Base-by-base conservation (phyloP, 2,888 invertebrate genomes). In the Pristionchus entomophagus region DNA sequence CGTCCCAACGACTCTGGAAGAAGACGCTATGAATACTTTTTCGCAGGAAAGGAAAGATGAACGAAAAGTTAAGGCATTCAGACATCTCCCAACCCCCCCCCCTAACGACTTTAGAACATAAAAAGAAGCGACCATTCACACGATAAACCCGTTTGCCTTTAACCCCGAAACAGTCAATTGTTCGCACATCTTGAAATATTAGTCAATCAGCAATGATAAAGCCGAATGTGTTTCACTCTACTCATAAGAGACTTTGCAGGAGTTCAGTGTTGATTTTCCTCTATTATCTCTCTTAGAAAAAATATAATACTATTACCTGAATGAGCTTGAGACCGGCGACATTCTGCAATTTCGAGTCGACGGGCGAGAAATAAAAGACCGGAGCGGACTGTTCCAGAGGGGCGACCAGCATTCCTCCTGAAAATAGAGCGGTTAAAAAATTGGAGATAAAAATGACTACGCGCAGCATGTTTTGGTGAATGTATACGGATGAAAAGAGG, bases 1-100 rank as follows among this genome's bases (percentile, higher is more conserved):
- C 41, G n/a, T 83, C 83, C 83, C 83, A 83, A 12, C 83, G 83
- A 62, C 62, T 83, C 83, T 83, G 62, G 22, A 12, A 41, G 32
- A 8, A 10, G 14, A n/a, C n/a, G n/a, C n/a, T n/a, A n/a, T n/a
- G n/a, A n/a, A n/a, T 83, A n/a, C 22, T 80, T 5, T 35, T 17
- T 59, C 8, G 8, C 5, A 14, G 6, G 8, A 59, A 26, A 59
- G 19, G 8, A 59, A 59, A 26, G n/a, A 26, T 45, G 45, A 45
- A 10, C 6, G 45, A 45, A 45, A 45, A 14, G 45, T 45, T 45
- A 19, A 51, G 14, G 12, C 14, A 17, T 51, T 51, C 53, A n/a
- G 19, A 51, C 53, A 51, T 51, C 53, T 51, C 53, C 19, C 14
- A 51, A 51, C 12, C 53, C n/a, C n/a, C n/a, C n/a, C n/a, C n/a